These are phyloP conservation scores for Scolanthus callimorphus DNA, from an alignment of 92 coral and sea anemone species.

Conservation along the genomic window DNA sequence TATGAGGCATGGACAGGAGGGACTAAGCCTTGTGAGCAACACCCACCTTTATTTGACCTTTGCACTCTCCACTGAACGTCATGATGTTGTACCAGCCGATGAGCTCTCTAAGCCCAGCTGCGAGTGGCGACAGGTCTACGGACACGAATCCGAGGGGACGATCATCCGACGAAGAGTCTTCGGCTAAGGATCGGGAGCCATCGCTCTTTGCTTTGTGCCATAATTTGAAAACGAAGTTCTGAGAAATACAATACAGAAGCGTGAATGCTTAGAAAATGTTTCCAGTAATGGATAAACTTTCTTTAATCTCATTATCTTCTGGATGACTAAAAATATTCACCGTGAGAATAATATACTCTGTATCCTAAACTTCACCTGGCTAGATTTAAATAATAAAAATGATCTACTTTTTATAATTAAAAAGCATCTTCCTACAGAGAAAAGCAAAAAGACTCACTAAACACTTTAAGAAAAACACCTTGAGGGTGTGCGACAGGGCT, in stretches of 20 bases:
- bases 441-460: neutral
- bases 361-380: too few relatives aligned
- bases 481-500: too few relatives aligned
- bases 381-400: too few relatives aligned
- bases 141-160: constrained; percentile 72
- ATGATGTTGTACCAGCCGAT: constrained; percentile 93
- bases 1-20: too few relatives aligned
- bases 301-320: too few relatives aligned
- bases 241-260: constrained; percentile 4
- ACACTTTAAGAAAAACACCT: neutral
- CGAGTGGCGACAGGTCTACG: constrained; percentile 82
- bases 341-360: too few relatives aligned
- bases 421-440: neutral
- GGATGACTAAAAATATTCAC: too few relatives aligned
- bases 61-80: constrained; percentile 82
- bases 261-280: too few relatives aligned
- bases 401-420: too few relatives aligned
- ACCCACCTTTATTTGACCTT: constrained; percentile 90
- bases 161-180: constrained; percentile 16
- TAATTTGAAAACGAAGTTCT: constrained; percentile 83
- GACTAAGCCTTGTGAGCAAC: too few relatives aligned
- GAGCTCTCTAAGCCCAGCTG: constrained; percentile 87
- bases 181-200: neutral
- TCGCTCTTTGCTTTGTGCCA: constrained; percentile 62
- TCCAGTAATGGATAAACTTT: too few relatives aligned